A percentile compares a stretch with the other conserved stretches of the same genome.
Conservation (phyloP, 2,797 vertebrate species). For the Oophaga sylvatica region DNA sequence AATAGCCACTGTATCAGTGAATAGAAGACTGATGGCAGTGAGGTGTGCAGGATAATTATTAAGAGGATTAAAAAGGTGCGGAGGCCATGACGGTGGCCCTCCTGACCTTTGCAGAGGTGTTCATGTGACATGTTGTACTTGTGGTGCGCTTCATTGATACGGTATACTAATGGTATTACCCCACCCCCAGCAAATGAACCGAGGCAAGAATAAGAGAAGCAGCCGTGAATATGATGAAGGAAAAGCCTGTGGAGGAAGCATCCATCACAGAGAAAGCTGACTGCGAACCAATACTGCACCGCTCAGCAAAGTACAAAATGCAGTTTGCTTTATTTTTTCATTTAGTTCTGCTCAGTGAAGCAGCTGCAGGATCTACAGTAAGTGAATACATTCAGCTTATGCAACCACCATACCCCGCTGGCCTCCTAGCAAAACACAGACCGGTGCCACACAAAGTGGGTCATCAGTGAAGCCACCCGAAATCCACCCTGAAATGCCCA, state of each 20-base stretch:
- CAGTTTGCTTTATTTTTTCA: constrained; percentile 56
- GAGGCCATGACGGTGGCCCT: background rate
- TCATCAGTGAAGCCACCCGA: background rate
- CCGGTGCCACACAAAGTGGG: background rate
- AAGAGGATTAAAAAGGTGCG: background rate
- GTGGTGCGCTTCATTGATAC: background rate
- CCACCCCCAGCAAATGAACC: background rate
- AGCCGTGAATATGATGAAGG: background rate
- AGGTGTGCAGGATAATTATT: background rate
- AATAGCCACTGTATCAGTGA: background rate
- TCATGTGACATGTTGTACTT: background rate
- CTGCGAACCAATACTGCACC: constrained; percentile 51
- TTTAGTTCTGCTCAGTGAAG: constrained; percentile 50
- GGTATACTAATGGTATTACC: constrained; percentile 11
- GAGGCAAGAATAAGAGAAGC: background rate
- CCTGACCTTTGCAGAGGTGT: constrained; percentile 1
- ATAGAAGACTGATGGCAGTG: background rate
- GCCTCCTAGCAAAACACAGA: background rate
- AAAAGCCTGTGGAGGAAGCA: constrained; percentile 23
- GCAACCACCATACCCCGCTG: background rate
- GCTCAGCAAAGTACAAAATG: constrained; percentile 57
- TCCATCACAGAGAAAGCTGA: constrained; percentile 56
- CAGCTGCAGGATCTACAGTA: constrained; percentile 35
- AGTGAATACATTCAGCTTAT: constrained; percentile 46
- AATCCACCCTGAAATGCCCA: background rate